These are phyloP conservation scores for Heliconius hewitsoni DNA, from an alignment of 1,140 invertebrate species.

Conservation along the genomic window DNA sequence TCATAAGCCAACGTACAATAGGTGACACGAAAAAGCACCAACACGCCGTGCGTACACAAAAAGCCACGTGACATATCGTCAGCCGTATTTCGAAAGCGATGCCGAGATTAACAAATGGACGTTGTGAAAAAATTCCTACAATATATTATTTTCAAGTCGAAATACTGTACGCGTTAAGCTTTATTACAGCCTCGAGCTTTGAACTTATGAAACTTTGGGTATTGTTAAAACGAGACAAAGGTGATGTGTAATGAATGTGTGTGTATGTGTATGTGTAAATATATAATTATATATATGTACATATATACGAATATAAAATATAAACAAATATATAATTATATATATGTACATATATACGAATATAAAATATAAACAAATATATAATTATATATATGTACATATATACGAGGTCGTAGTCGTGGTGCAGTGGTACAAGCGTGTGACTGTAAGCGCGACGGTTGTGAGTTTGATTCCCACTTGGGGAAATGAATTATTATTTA, in stretches of 20 bases:
- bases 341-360: too few species aligned
- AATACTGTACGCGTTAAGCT: conserved; percentile 69
- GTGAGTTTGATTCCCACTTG: too few species aligned
- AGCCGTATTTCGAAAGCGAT: conserved; percentile 27
- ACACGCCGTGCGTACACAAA: conserved; percentile 1
- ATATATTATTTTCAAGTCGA: conserved; percentile 63
- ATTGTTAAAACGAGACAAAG: conserved; percentile 71
- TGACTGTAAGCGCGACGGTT: too few species aligned
- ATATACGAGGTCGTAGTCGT: too few species aligned
- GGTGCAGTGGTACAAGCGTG: too few species aligned
- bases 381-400: too few species aligned
- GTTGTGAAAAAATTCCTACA: conserved; percentile 57
- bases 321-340: too few species aligned
- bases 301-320: too few species aligned
- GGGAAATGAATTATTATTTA: too few species aligned
- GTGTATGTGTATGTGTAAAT: not conserved
- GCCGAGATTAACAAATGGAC: conserved; percentile 62
- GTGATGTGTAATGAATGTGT: conserved; percentile 33
- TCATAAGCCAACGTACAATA: conserved; percentile 12
- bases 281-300: too few species aligned
- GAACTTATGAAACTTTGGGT: conserved; percentile 62
- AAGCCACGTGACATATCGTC: conserved; percentile 16
- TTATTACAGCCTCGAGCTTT: conserved; percentile 62
- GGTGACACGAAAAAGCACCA: conserved; percentile 11
- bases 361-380: too few species aligned